These are phyloP conservation scores for Dicyrtomina minuta DNA, from an alignment of 2,888 invertebrate species.

Conservation along the genomic window DNA sequence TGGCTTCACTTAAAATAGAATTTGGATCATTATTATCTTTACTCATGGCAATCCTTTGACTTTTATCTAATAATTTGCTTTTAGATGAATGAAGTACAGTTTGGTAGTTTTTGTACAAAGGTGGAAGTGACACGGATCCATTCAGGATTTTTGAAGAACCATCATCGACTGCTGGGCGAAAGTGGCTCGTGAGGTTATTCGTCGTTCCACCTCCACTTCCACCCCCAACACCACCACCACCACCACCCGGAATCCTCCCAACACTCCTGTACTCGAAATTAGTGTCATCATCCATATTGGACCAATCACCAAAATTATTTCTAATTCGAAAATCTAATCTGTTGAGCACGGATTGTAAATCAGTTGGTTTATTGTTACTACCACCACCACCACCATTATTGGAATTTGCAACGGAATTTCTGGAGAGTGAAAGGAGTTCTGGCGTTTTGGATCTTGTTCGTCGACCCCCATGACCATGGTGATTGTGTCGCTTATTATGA, in stretches of 20 bases:
- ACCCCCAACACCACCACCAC: background rate
- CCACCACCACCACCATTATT: background rate
- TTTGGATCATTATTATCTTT: conserved; percentile 50
- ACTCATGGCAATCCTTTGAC: conserved; percentile 39
- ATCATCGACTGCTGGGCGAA: too few relatives aligned
- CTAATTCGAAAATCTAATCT: conserved; percentile 43
- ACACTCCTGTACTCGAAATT: conserved; percentile 28
- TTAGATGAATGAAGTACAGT: conserved; percentile 26
- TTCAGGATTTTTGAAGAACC: background rate
- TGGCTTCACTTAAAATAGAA: conserved; percentile 51
- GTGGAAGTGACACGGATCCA: conserved; percentile 35
- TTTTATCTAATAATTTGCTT: conserved; percentile 36
- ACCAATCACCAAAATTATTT: conserved; percentile 49
- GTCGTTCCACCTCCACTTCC: too few relatives aligned
- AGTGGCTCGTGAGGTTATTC: too few relatives aligned
- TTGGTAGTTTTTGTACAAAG: conserved; percentile 40
- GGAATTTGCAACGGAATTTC: background rate
- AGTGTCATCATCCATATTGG: conserved; percentile 37
- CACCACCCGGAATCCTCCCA: background rate
- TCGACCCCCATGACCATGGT: background rate
- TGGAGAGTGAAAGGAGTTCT: conserved; percentile 21
- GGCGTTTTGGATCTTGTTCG: conserved; percentile 41
- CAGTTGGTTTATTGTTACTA: background rate
- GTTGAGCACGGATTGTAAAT: conserved; percentile 40
- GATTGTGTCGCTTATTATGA: conserved; percentile 32